Base-by-base conservation (phyloP, 1,140 invertebrate species). In the Caenorhabditis remanei region DNA sequence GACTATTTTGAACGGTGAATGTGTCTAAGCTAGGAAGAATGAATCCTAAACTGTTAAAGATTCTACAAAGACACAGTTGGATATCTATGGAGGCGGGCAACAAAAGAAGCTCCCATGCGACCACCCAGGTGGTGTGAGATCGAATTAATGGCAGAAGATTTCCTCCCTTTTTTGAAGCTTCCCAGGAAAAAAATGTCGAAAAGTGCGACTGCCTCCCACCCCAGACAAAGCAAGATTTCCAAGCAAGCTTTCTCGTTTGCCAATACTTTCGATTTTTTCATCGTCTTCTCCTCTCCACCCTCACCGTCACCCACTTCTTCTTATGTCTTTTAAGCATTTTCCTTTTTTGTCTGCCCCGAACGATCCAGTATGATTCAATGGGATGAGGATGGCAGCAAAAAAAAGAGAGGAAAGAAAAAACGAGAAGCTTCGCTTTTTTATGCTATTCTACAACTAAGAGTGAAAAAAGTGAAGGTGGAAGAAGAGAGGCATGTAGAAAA, bases 391-490 rank as follows among this genome's bases (percentile, higher is more conserved):
- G 71, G 71, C 71, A 67, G 19, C 11, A 79, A 75, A 75, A 75
- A n/a, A 75, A 32, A 24, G 40, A 79, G 19, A 79, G 8, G 41
- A 79, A 50, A 79, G 40, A 32, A 79, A 63, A 63, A 63, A 63
- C 61, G 61, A 79, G 71, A 79, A 79, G 71, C 71, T 79, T 79
- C 71, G 43, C 46, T 79, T 79, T 79, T 79, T 79, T 79, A n/a
- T 8, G 7, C 21, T 53, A 9, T 16, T 53, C 61, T 21, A 24
- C 11, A 11, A 32, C 19, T 32, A 9, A 4, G n/a, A n/a, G 8
- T 8, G 71, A 79, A 43, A 41, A 50, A 79, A 79, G 71, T 50
- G 46, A 40, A 79, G 40, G 71, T 48, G 71, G 71, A 11, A 32
- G 19, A 41, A 24, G 40, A 40, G 46, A 79, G 24, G 16, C 5